Evolutionary conservation across 2,888 invertebrate genomes (phyloP), one percentile per base, ranked within the genome.

Genomic region (Xylota sylvarum): DNA sequence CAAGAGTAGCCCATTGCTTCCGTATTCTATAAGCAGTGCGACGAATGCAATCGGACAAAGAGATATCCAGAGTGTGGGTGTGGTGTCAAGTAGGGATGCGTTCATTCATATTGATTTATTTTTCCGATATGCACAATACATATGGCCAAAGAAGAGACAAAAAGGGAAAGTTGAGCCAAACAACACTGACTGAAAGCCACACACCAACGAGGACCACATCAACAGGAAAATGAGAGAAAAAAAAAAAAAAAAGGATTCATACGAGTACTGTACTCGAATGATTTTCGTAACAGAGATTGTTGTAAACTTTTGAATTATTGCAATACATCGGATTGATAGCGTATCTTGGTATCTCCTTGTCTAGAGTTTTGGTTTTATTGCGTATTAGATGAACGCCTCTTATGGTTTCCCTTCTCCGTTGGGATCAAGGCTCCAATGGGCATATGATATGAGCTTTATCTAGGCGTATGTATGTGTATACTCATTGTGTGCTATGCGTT

Each of bases 251-350:
- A 81, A 74, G 56, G 46, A 80, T 48, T 52, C 43, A 56, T 3
- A 23, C n/a, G n/a, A n/a, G n/a, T 70, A 58, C 72, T 27, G 32
- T 40, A 52, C 40, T 74, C 56, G 69, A 73, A 19, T 74, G 70
- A 81, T 65, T 60, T 30, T 35, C 74, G 37, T 65, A 23, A 46
- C 43, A n/a, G 14, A 81, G 70, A 81, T 85, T 81, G 70, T 72
- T 85, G 81, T 81, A 85, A 85, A 85, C 85, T 85, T 81, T 85
- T 85, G 85, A 85, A 81, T 85, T 85, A 85, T 81, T 81, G 81
- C 85, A 77, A 85, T 85, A 60, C 67, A 81, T 77, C 70, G 52
- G 56, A 79, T 74, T 79, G 84, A 80, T 80, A 80, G 65, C 70
- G 64, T 79, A 69, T 85, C 81, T 81, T 40, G 55, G 48, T 64